Percentiles rank a stretch among this genome's conserved stretches.
phyloP scores from a whole-genome alignment of 2,797 vertebrate genomes.

The Pteropus rufus region DNA sequence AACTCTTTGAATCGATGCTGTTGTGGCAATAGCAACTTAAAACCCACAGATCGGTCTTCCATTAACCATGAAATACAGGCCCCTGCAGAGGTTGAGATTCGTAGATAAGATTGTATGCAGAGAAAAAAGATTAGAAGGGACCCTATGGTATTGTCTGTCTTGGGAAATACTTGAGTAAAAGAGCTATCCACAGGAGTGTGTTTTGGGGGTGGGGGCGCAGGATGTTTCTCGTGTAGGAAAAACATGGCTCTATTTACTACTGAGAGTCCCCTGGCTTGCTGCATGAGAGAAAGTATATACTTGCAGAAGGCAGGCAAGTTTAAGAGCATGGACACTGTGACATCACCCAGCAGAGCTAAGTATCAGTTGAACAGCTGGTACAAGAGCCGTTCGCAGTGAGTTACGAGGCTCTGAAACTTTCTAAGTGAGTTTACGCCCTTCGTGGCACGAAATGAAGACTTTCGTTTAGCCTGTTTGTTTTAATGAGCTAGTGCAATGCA shows the following conservation, averaged over 20 bases:
- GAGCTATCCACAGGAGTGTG: slow-evolving; percentile 80
- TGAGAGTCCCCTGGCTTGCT: slow-evolving; percentile 47
- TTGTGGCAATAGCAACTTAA: background rate
- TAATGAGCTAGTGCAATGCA: slow-evolving; percentile 80
- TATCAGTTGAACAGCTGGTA: slow-evolving; percentile 36
- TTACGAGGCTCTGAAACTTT: slow-evolving; percentile 68
- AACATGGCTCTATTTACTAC: background rate
- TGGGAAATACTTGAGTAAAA: background rate
- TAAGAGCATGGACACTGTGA: slow-evolving; percentile 43
- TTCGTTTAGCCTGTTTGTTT: slow-evolving; percentile 82
- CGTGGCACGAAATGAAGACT: slow-evolving; percentile 57
- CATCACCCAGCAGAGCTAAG: slow-evolving; percentile 56
- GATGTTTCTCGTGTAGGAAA: background rate
- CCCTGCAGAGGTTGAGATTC: background rate
- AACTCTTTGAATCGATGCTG: background rate
- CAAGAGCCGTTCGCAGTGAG: slow-evolving; percentile 46
- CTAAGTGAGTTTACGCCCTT: slow-evolving; percentile 51
- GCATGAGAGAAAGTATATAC: background rate
- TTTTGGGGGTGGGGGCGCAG: fast-evolving
- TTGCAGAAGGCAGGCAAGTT: background rate
- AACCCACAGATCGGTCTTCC: background rate
- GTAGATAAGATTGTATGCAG: fast-evolving
- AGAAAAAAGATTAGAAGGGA: background rate
- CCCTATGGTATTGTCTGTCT: background rate
- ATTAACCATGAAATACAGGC: background rate